Conservation (phyloP, 2,113 vertebrate species). For the Spilogale gracilis region DNA sequence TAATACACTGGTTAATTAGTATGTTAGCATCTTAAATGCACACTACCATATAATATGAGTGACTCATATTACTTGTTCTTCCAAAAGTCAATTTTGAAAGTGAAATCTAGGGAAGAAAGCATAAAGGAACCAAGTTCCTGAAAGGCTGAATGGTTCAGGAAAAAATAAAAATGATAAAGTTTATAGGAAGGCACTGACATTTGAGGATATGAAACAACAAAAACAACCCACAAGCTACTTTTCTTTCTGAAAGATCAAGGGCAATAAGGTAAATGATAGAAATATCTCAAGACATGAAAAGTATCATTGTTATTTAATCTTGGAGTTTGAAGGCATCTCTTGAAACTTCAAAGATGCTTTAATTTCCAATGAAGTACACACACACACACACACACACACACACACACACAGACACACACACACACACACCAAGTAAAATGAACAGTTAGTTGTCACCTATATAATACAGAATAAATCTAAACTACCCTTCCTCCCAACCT, state of each 20-base stretch:
- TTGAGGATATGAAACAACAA: slow-evolving; percentile 33
- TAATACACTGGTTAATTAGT: neutral
- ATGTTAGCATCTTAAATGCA: neutral
- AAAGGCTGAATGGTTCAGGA: neutral
- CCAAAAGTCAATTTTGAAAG: neutral
- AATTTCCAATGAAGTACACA: neutral
- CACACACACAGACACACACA: too few relatives aligned
- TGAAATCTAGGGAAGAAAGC: neutral
- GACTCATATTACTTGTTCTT: neutral
- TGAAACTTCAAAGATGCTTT: neutral
- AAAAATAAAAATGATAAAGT: neutral
- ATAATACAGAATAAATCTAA: neutral
- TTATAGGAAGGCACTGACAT: slow-evolving; percentile 54
- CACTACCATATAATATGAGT: neutral
- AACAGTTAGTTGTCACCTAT: neutral
- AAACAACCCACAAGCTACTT: neutral
- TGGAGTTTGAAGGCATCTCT: neutral
- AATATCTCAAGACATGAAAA: neutral
- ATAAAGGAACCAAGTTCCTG: neutral
- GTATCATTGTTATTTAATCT: slow-evolving; percentile 15
- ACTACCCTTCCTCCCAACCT: accelerated
- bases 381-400: too few relatives aligned
- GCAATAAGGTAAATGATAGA: slow-evolving; percentile 46
- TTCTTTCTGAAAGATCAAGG: slow-evolving; percentile 45
- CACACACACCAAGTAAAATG: neutral